These are phyloP conservation scores for Paraplagusia blochii DNA, from an alignment of 2,113 vertebrate genomes.

Conservation along the genomic window DNA sequence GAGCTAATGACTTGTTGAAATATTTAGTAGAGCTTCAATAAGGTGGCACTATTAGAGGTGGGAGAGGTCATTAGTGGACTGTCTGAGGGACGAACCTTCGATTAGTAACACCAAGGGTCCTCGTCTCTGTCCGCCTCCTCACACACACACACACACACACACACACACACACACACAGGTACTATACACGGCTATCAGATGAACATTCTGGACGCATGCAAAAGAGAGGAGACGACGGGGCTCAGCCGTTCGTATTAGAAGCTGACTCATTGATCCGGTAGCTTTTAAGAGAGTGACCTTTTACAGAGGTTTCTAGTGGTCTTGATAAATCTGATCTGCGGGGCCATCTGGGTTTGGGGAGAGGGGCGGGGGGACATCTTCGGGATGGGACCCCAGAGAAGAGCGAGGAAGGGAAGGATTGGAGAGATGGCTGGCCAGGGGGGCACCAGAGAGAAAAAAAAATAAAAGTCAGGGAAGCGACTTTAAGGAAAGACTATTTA, in stretches of 20 bases:
- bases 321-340: conserved; percentile 92
- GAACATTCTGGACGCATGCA: conserved; percentile 37
- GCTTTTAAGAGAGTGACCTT: conserved; percentile 90
- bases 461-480: conserved; percentile 12
- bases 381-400: conserved; percentile 82
- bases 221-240: conserved; percentile 36
- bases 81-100: conserved; percentile 68
- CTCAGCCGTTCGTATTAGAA: conserved; percentile 69
- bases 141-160: conserved; percentile 23
- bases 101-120: conserved; percentile 68
- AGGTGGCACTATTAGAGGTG: conserved; percentile 64
- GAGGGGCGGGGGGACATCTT: conserved; percentile 74
- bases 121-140: conserved; percentile 42
- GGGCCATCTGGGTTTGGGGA: conserved; percentile 82
- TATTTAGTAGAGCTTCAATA: conserved; percentile 77
- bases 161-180: conserved; percentile 31
- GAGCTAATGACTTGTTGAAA: conserved; percentile 80
- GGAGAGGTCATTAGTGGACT: conserved; percentile 64
- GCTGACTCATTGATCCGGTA: conserved; percentile 79
- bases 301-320: conserved; percentile 84
- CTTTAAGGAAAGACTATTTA: conserved; percentile 19
- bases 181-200: conserved; percentile 37
- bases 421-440: conserved; percentile 3
- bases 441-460: conserved; percentile 1
- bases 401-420: conserved; percentile 23